These are phyloP conservation scores for Pseudomyrmex dendroicus DNA, from an alignment of 1,140 invertebrate species.

Conservation along the genomic window DNA sequence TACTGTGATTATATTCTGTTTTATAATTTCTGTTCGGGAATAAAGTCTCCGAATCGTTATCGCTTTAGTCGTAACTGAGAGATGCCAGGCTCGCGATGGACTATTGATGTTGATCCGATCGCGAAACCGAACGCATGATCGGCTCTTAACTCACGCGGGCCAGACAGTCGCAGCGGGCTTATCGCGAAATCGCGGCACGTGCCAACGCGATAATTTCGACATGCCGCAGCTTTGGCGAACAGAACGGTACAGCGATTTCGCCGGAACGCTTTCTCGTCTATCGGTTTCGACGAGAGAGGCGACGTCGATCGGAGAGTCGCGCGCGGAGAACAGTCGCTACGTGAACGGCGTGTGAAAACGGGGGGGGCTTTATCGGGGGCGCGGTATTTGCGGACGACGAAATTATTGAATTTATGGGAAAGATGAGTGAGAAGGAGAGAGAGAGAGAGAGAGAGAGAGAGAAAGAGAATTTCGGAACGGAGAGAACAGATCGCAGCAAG, in stretches of 20 bases:
- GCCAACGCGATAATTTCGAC: conserved; percentile 54
- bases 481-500: neutral
- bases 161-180: conserved; percentile 27
- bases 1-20: no score
- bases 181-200: conserved; percentile 56
- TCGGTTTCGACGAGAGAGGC: conserved; percentile 32
- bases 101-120: neutral
- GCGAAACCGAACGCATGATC: conserved; percentile 64
- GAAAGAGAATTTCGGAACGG: conserved; percentile 32
- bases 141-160: conserved; percentile 41
- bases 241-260: conserved; percentile 51
- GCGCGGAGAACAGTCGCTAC: conserved; percentile 50
- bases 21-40: no score
- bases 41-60: neutral
- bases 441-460: no score
- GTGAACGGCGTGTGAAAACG: conserved; percentile 53
- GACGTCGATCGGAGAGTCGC: conserved; percentile 31
- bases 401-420: conserved; percentile 70
- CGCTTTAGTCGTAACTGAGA: neutral
- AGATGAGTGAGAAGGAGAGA: conserved; percentile 44
- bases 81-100: neutral
- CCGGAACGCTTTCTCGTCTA: conserved; percentile 36
- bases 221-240: conserved; percentile 48
- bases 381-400: conserved; percentile 52
- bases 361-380: conserved; percentile 38